These are phyloP conservation scores for Erpobdella octoculata DNA, from an alignment of 2,888 invertebrate species.

Conservation along the genomic window DNA sequence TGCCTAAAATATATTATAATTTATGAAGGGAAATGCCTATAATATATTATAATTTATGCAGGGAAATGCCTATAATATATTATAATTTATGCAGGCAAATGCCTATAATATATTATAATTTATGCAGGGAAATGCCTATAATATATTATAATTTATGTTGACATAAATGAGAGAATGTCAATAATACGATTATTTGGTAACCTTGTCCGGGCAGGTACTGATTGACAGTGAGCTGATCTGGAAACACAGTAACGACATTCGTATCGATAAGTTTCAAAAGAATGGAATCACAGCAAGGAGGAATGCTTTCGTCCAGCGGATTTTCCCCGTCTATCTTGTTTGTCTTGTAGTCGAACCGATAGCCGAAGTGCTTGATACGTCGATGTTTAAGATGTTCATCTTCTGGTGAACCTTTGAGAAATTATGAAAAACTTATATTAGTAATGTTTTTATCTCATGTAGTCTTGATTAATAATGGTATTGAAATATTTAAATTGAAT, in stretches of 20 bases:
- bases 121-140: too few relatives aligned
- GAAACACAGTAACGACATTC: constrained; percentile 44
- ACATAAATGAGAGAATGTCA: too few relatives aligned
- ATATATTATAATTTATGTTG: neutral
- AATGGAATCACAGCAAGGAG: constrained; percentile 63
- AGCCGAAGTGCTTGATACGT: constrained; percentile 81
- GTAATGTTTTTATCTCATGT: too few relatives aligned
- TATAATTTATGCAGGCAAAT: too few relatives aligned
- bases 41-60: too few relatives aligned
- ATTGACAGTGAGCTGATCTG: constrained; percentile 54
- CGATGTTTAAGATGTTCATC: constrained; percentile 62
- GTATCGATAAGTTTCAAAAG: constrained; percentile 58
- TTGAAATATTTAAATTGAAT: too few relatives aligned
- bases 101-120: too few relatives aligned
- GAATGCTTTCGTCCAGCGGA: constrained; percentile 63
- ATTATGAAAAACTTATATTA: neutral
- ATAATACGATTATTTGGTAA: constrained; percentile 28
- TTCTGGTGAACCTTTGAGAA: constrained; percentile 32
- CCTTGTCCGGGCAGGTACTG: constrained; percentile 55
- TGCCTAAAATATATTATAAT: too few relatives aligned
- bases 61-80: too few relatives aligned
- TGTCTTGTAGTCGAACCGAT: constrained; percentile 76
- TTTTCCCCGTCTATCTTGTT: constrained; percentile 71
- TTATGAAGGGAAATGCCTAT: too few relatives aligned
- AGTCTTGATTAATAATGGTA: too few relatives aligned